Base-by-base conservation (phyloP, 2,797 vertebrate genomes). In the Toxotes lorentzi region DNA sequence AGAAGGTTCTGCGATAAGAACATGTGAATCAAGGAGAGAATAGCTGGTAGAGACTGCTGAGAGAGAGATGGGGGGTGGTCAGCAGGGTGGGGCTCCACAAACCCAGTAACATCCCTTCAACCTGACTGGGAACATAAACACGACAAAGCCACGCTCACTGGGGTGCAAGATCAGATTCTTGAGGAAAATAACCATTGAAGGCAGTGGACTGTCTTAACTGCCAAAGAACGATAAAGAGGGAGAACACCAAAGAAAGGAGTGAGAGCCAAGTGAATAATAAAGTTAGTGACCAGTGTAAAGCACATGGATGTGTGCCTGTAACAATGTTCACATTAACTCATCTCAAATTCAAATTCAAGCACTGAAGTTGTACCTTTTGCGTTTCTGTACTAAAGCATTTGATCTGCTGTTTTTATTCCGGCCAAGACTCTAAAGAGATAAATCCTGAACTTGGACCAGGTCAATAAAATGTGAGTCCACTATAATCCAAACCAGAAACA, bases 161-260 rank as follows among this genome's bases (percentile, higher is more conserved):
- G 86, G 89, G 83, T 63, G 85, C 83, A 78, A 81, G 86, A 89
- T 91, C 78, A 84, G 65, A 85, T 90, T 90, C 66, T 67, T 47
- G 27, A 78, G 41, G 78, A 82, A 79, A 88, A 88, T 70, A 85
- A 69, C 73, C 51, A 34, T 4, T 6, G 62, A 71, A 71, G 60
- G 68, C 27, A 11, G 47, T 59, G 67, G 65, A 80, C 83, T 81
- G 58, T 65, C 34, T 72, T 0, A n/a, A 65, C 57, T 32, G 64
- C 43, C 35, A 43, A 48, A 54, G 24, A 45, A 76, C 2, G 24
- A 78, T 57, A 23, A 75, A 79, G n/a, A 53, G 7, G 27, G 57
- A 43, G 24, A 66, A 54, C 11, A 53, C 9, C 2, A 19, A 51
- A 57, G 7, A 19, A 34, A 54, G n/a, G 17, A 35, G 23, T 1